Base-by-base conservation (phyloP, 2,888 invertebrate genomes). In the Neria commutata region DNA sequence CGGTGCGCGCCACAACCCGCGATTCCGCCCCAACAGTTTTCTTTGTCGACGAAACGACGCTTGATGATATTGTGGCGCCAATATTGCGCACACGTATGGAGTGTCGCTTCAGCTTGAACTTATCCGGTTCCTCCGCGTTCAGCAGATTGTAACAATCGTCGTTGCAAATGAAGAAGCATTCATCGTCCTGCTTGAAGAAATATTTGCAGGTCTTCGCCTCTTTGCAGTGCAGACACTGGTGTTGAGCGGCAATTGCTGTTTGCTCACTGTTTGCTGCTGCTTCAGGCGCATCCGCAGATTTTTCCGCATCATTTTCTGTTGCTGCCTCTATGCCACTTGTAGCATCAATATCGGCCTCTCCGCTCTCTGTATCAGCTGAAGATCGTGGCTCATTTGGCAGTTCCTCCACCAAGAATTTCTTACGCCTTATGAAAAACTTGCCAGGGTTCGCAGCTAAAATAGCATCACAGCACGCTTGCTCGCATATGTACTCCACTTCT, bases 1-100 rank as follows among this genome's bases (percentile, higher is more conserved):
- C 84, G 0, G 86, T 85, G 63, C 87, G 86, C 1, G 86, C 85
- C 46, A 86, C 84, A 33, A 87, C 85, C 77, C 87, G 83, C 63
- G 74, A 67, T 25, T 82, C 82, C 0, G 75, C 59, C 2, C 48
- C 48, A 10, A 48, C 52, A 11, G 51, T 2, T 42, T 69, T 70
- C 54, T 72, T 74, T 46, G 64, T 63, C n/a, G 70, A 62, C 3
- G 64, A 69, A 17, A 50, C 48, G 14, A 37, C 34, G 8, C 17
- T 21, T 25, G 52, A 34, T 2, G 68, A 67, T 26, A 77, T 73
- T 1, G 78, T 76, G 8, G 76, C 75, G 1, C 79, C 79, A 52
- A 81, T 76, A 45, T 81, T 80, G 5, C 81, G 73, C 5, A 81
- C 82, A 2, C 81, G 73, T 63, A 81, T 80, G 3, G 81, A 81